Evolutionary conservation across 2,888 invertebrate genomes (phyloP), one percentile per base, ranked within the genome.

Genomic region (Melolontha melolontha): DNA sequence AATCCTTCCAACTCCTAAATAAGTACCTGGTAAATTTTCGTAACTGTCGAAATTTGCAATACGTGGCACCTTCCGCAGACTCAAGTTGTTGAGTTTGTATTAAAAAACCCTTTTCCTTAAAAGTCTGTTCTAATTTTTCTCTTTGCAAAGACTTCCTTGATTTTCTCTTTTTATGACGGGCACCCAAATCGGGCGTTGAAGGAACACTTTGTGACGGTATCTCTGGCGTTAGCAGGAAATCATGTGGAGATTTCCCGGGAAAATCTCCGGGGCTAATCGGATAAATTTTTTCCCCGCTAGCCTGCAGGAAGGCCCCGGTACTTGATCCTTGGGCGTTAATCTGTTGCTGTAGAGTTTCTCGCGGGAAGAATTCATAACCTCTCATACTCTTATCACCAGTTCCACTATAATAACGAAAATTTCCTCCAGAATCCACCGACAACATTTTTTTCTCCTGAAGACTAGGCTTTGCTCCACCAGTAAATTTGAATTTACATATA

Each of bases 81-180:
- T 96, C 95, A 59, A 96, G 84, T 79, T 96, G 96, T 80, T 96
- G 96, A 0, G 96, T 96, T 80, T 96, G 96, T 66, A 96, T 96
- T 54, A 96, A 85, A 80, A 96, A 96, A 0, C 96, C 96, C 78
- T 95, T 95, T 79, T 96, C 96, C 77, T 94, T 94, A 79, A 96
- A 96, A 0, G 95, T 95, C 81, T 95, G 94, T 81, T 96, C 96
- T 6, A 96, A 84, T 79, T 95, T 95, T 77, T 95, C 95, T 22
- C 95, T 84, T 75, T 94, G 94, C 29, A 94, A 81, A n/a, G 93
- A 93, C 78, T 94, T 92, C 47, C 93, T 84, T 0, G 93, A 91
- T 78, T 94, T 93, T 50, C 93, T 85, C 77, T 93, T 93, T 65
- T 85, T 82, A 63, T 86, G 86, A 40, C 85, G 85, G n/a, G 73